Evolutionary conservation across 2,797 vertebrate genomes (phyloP), one percentile per base, ranked within the genome.

Genomic region (Syngnathus acus): DNA sequence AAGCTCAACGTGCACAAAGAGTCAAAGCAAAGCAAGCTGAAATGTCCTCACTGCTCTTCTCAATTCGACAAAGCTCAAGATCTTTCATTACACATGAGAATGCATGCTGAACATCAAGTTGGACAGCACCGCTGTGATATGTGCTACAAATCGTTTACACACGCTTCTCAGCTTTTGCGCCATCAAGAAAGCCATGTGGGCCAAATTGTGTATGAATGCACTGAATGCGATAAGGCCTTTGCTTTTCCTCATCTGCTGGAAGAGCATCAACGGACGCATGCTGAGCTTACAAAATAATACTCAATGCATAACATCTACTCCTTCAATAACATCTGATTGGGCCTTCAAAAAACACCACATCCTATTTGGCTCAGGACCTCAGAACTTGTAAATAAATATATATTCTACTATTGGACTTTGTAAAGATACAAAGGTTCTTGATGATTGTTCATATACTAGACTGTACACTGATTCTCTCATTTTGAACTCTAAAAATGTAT

Each of bases 211-310:
- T 93, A 93, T 68, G 92, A 93, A 80, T 93, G 92, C 77, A 90
- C 88, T 8, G 92, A 93, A 77, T 93, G 92, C 77, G 92, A 93
- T 72, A 92, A 92, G 79, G 92, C 90, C 0, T 93, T 93, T 78
- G 91, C 92, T 75, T 93, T 92, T 75, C 90, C 87, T 65, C 84
- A 90, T 66, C 85, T 93, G 19, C 78, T 93, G 70, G 90, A 91
- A 51, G 78, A 92, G 76, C 92, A 93, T 79, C 91, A 91, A 67
- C 75, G 75, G 61, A 86, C 78, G 67, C 91, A 93, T 73, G 75
- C 65, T 59, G 72, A 51, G 53, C 69, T 81, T 53, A 76, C 82
- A 55, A 58, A 72, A 70, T 5, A 47, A 47, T 47, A 16, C 3
- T 65, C 69, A 58, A 66, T 64, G 51, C 19, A 73, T 71, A 73